phyloP scores from a whole-genome alignment of 2,888 invertebrate species.

The Rotaria macrura region DNA sequence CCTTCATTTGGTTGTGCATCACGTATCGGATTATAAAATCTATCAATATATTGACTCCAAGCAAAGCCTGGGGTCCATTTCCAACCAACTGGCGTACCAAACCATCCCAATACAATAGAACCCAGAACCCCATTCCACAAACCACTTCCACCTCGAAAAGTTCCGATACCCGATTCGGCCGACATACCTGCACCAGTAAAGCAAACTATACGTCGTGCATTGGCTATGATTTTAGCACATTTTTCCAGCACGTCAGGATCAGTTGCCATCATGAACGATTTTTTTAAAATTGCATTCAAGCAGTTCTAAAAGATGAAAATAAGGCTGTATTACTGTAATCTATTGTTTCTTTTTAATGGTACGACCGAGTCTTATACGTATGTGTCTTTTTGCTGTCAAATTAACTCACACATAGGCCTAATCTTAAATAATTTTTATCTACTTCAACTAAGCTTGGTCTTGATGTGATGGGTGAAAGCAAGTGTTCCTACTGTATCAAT shows the following conservation, averaged over 20 bases:
- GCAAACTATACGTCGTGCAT: conserved; percentile 60
- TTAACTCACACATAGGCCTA: no score
- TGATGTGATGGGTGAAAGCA: no score
- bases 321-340: no score
- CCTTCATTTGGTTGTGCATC: conserved; percentile 5
- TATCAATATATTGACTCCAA: neutral
- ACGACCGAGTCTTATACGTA: no score
- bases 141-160: conserved; percentile 72
- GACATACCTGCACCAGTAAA: conserved; percentile 65
- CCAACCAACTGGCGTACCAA: neutral
- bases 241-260: neutral
- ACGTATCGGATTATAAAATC: neutral
- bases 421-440: no score
- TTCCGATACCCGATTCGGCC: conserved; percentile 74
- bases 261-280: neutral
- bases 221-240: conserved; percentile 48
- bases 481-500: no score
- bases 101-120: neutral
- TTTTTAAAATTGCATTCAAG: neutral
- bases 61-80: neutral
- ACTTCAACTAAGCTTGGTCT: no score
- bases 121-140: conserved; percentile 58
- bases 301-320: no score
- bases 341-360: no score
- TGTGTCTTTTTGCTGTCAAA: no score